Evolutionary conservation across 2,797 vertebrate species (phyloP).

Genomic region (Falco novaeseelandiae): DNA sequence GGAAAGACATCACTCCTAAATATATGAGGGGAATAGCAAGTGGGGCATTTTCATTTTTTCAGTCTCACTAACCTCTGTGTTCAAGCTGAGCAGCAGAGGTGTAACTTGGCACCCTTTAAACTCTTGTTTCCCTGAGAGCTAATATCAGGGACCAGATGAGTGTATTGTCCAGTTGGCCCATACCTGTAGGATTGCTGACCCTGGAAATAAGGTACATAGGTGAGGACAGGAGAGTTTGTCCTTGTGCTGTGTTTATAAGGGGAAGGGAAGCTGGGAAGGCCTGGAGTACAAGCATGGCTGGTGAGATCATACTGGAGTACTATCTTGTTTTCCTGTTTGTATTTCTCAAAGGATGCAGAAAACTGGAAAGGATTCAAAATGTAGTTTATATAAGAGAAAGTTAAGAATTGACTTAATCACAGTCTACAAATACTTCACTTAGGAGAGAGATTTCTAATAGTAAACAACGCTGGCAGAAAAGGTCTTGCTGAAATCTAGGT

Average conservation of each 20-base stretch:
- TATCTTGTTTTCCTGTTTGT: not conserved
- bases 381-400: conserved; percentile 41
- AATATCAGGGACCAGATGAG: not conserved
- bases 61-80: not conserved
- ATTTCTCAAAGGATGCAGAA: not conserved
- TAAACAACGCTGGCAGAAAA: conserved; percentile 44
- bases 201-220: not conserved
- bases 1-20: not conserved
- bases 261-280: not conserved
- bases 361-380: conserved; percentile 10
- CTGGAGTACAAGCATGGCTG: not conserved
- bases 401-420: conserved; percentile 27
- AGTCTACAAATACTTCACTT: conserved; percentile 27
- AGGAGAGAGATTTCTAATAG: conserved; percentile 12
- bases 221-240: not conserved
- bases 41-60: not conserved
- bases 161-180: not conserved
- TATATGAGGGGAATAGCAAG: not conserved
- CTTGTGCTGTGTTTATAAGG: not conserved
- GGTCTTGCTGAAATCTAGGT: not conserved
- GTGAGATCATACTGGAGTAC: not conserved
- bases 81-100: not conserved
- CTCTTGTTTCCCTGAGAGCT: not conserved
- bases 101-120: not conserved
- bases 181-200: not conserved